Evolutionary conservation across 2,888 invertebrate species (phyloP), one percentile per base, ranked within the genome.

Genomic region (Patella ulyssiponensis): DNA sequence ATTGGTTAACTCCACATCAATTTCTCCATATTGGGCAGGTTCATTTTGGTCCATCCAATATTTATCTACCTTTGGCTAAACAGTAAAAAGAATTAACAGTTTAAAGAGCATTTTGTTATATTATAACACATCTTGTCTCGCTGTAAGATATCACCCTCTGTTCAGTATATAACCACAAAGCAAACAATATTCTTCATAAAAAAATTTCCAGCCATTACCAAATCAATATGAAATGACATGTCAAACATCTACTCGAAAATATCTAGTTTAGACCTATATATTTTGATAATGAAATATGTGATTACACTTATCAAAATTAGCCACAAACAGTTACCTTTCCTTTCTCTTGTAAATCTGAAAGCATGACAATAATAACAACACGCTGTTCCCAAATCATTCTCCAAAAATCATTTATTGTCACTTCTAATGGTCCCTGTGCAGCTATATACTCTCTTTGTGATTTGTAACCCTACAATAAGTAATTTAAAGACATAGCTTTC

Each of bases 371-470:
- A n/a, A 94, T 92, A 27, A 93, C 93, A 0, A 94, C 93, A 81
- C 94, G 93, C 86, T 95, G 94, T 86, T 95, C 94, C 84, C 95
- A 92, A 23, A 95, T 91, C 95, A 95, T 95, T 83, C 94, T 93
- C 95, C 95, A 95, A 89, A 95, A 95, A 89, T 95, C 95, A 81
- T 93, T 93, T n/a, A 93, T 92, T 3, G 95, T 95, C 79, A 93
- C 93, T 64, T 94, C 93, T 80, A 95, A 93, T 0, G 95, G 95
- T 0, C 95, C 95, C 91, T 95, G 95, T 27, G 94, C 94, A 17
- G 95, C 95, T 78, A 95, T 95, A 85, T 95, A 95, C 86, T 95
- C 95, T 76, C 94, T 92, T 69, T 93, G 93, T 3, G 93, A 93
- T 3, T 93, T 93, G 83, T 93, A 94, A 20, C 95, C 95, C 95